Conservation (phyloP, 2,888 invertebrate genomes). For the Myopa testacea region DNA sequence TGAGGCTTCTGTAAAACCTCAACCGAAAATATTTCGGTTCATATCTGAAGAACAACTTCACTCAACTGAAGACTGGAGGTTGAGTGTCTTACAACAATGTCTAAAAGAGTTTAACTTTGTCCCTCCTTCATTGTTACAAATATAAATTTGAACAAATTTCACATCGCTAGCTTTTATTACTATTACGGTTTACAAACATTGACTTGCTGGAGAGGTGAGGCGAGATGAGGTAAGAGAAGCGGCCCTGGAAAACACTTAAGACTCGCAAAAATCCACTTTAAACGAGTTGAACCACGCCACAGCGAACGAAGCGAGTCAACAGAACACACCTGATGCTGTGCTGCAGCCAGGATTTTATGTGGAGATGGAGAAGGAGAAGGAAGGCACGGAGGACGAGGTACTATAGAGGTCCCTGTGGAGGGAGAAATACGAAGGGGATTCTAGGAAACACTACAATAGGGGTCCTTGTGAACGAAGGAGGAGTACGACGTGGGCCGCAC, state of each 20-base stretch:
- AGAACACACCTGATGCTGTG: slow-evolving; percentile 29
- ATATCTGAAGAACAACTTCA: too few species aligned
- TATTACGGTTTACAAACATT: neutral
- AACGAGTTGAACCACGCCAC: slow-evolving; percentile 2
- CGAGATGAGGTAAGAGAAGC: neutral
- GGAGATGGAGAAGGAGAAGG: neutral
- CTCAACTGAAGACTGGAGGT: too few species aligned
- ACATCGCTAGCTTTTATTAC: slow-evolving; percentile 10
- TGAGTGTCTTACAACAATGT: too few species aligned
- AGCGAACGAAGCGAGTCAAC: neutral
- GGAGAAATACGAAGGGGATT: neutral
- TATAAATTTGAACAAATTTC: slow-evolving; percentile 26
- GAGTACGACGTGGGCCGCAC: neutral
- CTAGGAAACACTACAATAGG: neutral
- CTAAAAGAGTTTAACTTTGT: too few species aligned
- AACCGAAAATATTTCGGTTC: too few species aligned
- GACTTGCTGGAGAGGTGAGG: neutral
- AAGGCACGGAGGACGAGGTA: neutral
- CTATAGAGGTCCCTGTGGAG: neutral
- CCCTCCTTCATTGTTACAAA: slow-evolving; percentile 13
- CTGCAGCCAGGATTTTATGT: neutral
- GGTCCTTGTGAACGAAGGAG: neutral
- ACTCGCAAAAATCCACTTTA: slow-evolving; percentile 28
- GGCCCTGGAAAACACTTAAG: slow-evolving; percentile 29
- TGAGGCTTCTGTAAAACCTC: too few species aligned